These are phyloP conservation scores for Erannis defoliaria DNA, from an alignment of 2,888 invertebrate genomes.

Conservation along the genomic window DNA sequence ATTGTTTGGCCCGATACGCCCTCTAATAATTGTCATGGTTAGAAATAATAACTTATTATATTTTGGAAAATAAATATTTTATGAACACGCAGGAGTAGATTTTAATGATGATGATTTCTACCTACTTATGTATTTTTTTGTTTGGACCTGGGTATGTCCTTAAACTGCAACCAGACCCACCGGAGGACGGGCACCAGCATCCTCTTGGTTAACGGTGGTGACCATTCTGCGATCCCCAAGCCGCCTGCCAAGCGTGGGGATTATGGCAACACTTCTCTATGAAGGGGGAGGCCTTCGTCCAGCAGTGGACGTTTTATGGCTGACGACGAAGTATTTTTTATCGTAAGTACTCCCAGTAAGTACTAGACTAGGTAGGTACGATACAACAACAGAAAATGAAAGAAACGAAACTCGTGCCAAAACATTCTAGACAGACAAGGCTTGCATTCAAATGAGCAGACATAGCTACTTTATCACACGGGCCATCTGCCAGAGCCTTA, in stretches of 20 bases:
- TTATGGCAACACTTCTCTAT: too few species aligned
- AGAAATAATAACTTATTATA: constrained; percentile 13
- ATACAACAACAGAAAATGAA: neutral
- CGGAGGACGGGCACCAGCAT: too few species aligned
- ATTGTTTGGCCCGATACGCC: constrained; percentile 14
- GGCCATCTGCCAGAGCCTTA: constrained; percentile 24
- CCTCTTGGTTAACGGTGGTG: too few species aligned
- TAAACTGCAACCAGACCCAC: too few species aligned
- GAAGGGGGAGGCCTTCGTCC: neutral
- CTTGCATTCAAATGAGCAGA: constrained; percentile 18
- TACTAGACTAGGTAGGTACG: neutral
- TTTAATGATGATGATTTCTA: too few species aligned
- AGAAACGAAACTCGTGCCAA: constrained; percentile 6
- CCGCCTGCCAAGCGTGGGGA: too few species aligned
- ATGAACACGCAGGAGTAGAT: neutral
- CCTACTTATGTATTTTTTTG: too few species aligned
- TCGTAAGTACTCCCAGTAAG: too few species aligned
- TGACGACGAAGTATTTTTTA: too few species aligned
- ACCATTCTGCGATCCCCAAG: too few species aligned
- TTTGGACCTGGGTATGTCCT: too few species aligned
- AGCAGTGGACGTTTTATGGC: too few species aligned
- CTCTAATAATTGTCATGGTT: constrained; percentile 18
- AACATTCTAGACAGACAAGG: constrained; percentile 8
- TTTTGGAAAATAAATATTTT: constrained; percentile 3
- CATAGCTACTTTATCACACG: constrained; percentile 5